Evolutionary conservation across 1,140 invertebrate species (phyloP).

Genomic region (Xylocopa sonorina): DNA sequence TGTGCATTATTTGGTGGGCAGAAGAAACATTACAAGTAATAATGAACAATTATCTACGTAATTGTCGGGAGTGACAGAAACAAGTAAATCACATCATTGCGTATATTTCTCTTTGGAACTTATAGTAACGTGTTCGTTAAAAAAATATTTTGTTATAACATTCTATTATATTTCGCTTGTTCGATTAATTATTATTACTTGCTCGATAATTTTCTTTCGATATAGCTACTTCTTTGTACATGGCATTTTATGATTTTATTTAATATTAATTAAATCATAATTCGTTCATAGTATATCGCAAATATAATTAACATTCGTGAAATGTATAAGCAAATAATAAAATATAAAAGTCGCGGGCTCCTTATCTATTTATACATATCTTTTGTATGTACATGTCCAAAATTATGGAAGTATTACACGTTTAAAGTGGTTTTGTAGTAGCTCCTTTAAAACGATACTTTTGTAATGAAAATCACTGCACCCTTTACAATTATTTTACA

Average conservation of each 20-base stretch:
- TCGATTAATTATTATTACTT: conserved; percentile 6
- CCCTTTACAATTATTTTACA: not conserved
- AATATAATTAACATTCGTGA: not conserved
- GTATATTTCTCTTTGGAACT: conserved; percentile 4
- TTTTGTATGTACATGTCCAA: not conserved
- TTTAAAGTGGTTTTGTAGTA: not conserved
- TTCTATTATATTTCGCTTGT: not conserved
- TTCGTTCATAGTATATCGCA: no score
- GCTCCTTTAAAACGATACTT: not conserved
- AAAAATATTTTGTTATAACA: conserved; percentile 10
- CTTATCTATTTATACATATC: not conserved
- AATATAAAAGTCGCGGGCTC: not conserved
- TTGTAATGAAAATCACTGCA: not conserved
- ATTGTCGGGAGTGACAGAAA: not conserved
- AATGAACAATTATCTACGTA: not conserved
- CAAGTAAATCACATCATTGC: conserved; percentile 1
- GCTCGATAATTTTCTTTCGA: not conserved
- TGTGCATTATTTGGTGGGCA: not conserved
- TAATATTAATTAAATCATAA: no score
- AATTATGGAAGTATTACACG: not conserved
- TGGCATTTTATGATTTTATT: not conserved
- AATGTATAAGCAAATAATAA: not conserved
- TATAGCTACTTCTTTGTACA: not conserved
- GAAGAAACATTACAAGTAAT: not conserved
- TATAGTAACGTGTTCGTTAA: not conserved